Evolutionary conservation across 1,140 invertebrate species (phyloP), one percentile per base, ranked within the genome.

Genomic region (Drosophila sechellia): DNA sequence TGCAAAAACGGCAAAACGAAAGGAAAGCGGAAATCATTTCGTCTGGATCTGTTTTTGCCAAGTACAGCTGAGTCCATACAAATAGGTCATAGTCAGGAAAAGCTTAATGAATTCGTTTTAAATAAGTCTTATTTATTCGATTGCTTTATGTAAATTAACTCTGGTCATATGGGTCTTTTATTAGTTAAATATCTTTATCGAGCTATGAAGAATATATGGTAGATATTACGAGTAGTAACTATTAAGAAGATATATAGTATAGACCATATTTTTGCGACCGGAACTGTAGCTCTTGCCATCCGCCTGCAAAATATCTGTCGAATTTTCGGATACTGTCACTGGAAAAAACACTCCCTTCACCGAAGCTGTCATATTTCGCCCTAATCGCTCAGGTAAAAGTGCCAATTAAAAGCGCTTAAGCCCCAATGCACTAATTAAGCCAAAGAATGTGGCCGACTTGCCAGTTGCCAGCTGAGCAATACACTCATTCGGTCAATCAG

Each of bases 391-490:
- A 53, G 78, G 79, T 86, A 86, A 86, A 86, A 86, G 84, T 87
- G 71, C 75, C 83, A 87, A 89, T 86, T 87, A 86, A 86, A 83
- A 79, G 25, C 25, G 71, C 58, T 87, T 65, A 64, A 83, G 71
- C 73, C 56, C 34, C 68, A 58, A 48, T 58, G 55, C 70, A 71
- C 79, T 87, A 87, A 86, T 86, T 86, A 86, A 54, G 76, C 49
- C 48, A 58, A 63, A 68, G 57, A 78, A 86, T 77, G 77, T 54
- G 73, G 66, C 20, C 37, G 37, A 37, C 35, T 53, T 31, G 10
- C 35, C 35, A 37, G 11, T 37, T 59, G 40, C 50, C 60, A 35
- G 13, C 42, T 13, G 40, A 17, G 25, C 40, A 22, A 42, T 46
- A 45, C 37, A 64, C 70, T 64, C 66, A 77, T 70, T 79, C 56